Conservation (phyloP, 2,888 invertebrate genomes). For the Caenorhabditis sp. region DNA sequence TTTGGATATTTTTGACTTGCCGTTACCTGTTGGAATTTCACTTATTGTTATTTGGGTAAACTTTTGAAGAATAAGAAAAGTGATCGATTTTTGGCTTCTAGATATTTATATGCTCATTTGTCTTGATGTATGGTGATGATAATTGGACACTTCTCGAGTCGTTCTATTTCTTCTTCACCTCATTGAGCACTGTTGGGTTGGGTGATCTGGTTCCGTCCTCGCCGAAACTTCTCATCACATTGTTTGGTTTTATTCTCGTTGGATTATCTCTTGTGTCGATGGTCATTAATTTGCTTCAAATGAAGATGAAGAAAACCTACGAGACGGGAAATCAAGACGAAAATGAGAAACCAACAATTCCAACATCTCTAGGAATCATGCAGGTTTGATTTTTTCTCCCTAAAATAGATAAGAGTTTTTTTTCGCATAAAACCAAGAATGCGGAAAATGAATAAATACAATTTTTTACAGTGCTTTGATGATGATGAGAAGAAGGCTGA, state of each 20-base stretch:
- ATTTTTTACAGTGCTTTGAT: constrained; percentile 34
- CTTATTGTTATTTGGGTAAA: constrained; percentile 85
- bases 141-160: constrained; percentile 89
- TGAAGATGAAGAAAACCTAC: constrained; percentile 57
- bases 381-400: constrained; percentile 10
- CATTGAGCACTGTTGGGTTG: constrained; percentile 76
- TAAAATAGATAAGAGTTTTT: neutral
- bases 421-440: constrained; percentile 1
- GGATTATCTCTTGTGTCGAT: constrained; percentile 74
- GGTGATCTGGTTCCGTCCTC: constrained; percentile 73
- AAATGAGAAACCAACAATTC: neutral
- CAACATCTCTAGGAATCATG: constrained; percentile 30
- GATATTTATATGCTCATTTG: constrained; percentile 80
- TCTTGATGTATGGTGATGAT: constrained; percentile 74
- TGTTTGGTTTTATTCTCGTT: constrained; percentile 89
- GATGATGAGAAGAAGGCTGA: constrained; percentile 43
- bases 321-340: constrained; percentile 45
- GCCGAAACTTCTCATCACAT: constrained; percentile 86
- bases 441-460: constrained; percentile 9
- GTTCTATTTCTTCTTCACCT: constrained; percentile 95
- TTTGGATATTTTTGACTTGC: constrained; percentile 80
- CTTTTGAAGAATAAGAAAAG: no score
- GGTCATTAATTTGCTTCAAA: constrained; percentile 60
- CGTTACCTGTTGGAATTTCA: constrained; percentile 85
- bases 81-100: constrained; percentile 73